These are phyloP conservation scores for Patagioenas fasciata DNA, from an alignment of 2,113 vertebrate species.

Conservation along the genomic window DNA sequence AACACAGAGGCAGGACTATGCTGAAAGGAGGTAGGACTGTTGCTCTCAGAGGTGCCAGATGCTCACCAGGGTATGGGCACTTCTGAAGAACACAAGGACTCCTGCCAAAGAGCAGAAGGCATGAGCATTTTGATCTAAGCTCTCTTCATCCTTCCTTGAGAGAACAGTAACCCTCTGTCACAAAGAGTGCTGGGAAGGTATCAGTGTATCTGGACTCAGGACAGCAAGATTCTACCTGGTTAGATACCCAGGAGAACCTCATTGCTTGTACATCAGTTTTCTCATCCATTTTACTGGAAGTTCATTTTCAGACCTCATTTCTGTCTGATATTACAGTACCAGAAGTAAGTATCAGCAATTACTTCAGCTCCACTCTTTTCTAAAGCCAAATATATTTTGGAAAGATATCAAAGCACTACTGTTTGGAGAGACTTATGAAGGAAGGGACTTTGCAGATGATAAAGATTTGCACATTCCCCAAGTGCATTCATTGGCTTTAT, in stretches of 20 bases:
- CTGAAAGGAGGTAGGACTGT: not conserved
- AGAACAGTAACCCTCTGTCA: not conserved
- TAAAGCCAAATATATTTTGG: slow-evolving; percentile 28
- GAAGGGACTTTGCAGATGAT: not conserved
- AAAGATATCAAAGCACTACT: slow-evolving; percentile 36
- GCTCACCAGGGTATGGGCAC: not conserved
- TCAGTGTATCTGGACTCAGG: not conserved
- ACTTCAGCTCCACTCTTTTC: slow-evolving; percentile 11
- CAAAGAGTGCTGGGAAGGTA: not conserved
- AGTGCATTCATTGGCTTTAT: not conserved
- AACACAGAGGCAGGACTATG: not conserved
- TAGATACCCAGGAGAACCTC: not conserved
- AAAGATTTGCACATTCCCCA: slow-evolving; percentile 6
- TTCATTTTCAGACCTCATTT: not conserved
- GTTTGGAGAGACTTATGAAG: slow-evolving; percentile 17
- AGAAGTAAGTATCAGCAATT: slow-evolving; percentile 6
- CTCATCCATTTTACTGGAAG: not conserved
- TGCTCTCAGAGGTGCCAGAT: not conserved
- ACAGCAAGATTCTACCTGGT: not conserved
- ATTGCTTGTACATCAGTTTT: not conserved
- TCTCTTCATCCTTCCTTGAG: not conserved
- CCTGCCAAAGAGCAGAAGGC: not conserved
- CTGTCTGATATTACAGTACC: not conserved
- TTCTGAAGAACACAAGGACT: not conserved
- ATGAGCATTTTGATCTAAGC: not conserved